These are phyloP conservation scores for Diplodus sargus DNA, from an alignment of 2,797 vertebrate species.

Conservation along the genomic window DNA sequence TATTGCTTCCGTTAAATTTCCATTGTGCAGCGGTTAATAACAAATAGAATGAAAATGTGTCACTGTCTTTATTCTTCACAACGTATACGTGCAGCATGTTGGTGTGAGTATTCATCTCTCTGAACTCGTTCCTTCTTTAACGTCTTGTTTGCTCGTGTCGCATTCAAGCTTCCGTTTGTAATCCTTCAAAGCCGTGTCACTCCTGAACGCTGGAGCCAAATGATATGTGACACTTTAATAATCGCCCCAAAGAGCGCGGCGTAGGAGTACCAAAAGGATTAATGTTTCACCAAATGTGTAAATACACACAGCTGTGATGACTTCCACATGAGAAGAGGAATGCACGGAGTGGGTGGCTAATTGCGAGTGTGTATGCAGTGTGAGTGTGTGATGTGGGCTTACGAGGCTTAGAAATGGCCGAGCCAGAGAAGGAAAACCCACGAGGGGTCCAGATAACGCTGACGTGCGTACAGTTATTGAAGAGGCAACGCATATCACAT, in stretches of 20 bases:
- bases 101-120: neutral
- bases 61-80: neutral
- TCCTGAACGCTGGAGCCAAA: slow-evolving; percentile 35
- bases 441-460: slow-evolving; percentile 26
- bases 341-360: slow-evolving; percentile 49
- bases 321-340: slow-evolving; percentile 2
- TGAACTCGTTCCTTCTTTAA: neutral
- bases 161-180: slow-evolving; percentile 25
- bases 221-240: slow-evolving; percentile 66
- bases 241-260: slow-evolving; percentile 34
- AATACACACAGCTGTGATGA: slow-evolving; percentile 6
- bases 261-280: slow-evolving; percentile 61
- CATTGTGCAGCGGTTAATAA: no score
- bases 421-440: slow-evolving; percentile 7
- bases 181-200: slow-evolving; percentile 46
- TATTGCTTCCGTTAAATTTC: neutral
- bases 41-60: neutral
- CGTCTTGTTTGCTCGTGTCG: neutral
- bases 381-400: slow-evolving; percentile 25
- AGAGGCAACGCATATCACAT: neutral
- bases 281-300: slow-evolving; percentile 50
- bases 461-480: neutral
- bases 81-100: neutral
- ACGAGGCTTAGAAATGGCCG: slow-evolving; percentile 13
- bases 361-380: slow-evolving; percentile 22